Evolutionary conservation across 1,140 invertebrate genomes (phyloP).

Genomic region (Bombus pascuorum): DNA sequence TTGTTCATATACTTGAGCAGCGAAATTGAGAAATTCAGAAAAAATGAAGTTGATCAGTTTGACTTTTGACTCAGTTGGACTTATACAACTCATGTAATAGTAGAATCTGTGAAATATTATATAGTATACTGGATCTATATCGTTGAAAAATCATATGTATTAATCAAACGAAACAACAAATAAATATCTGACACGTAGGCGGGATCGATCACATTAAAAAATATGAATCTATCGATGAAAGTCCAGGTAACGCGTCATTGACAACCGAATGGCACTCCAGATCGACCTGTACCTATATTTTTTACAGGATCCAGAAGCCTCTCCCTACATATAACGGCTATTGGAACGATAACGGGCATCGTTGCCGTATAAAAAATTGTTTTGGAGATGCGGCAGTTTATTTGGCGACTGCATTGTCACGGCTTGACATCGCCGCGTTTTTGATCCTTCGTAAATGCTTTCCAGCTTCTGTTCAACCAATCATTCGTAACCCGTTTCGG

Average conservation of each 20-base stretch:
- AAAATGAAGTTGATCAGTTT: too few relatives aligned
- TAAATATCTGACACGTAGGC: background rate
- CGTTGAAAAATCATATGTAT: background rate
- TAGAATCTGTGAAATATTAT: too few relatives aligned
- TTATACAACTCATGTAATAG: too few relatives aligned
- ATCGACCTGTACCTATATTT: slow-evolving; percentile 20
- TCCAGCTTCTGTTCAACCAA: slow-evolving; percentile 19
- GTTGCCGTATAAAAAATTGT: slow-evolving; percentile 45
- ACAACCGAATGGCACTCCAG: background rate
- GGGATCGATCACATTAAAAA: background rate
- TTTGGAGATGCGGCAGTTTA: slow-evolving; percentile 41
- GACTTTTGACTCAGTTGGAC: too few relatives aligned
- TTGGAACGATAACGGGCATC: slow-evolving; percentile 9
- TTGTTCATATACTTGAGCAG: too few relatives aligned
- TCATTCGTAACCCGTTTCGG: slow-evolving; percentile 22
- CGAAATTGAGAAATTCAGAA: too few relatives aligned
- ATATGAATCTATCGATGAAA: background rate
- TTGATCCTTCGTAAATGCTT: slow-evolving; percentile 13
- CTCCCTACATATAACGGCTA: slow-evolving; percentile 15
- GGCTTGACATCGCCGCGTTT: slow-evolving; percentile 6
- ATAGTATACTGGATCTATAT: background rate
- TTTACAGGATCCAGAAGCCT: slow-evolving; percentile 17
- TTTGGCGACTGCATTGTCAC: slow-evolving; percentile 51
- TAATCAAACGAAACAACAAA: background rate
- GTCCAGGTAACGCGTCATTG: background rate